Conservation (phyloP, 2,888 invertebrate genomes). For the Ophraella communa region DNA sequence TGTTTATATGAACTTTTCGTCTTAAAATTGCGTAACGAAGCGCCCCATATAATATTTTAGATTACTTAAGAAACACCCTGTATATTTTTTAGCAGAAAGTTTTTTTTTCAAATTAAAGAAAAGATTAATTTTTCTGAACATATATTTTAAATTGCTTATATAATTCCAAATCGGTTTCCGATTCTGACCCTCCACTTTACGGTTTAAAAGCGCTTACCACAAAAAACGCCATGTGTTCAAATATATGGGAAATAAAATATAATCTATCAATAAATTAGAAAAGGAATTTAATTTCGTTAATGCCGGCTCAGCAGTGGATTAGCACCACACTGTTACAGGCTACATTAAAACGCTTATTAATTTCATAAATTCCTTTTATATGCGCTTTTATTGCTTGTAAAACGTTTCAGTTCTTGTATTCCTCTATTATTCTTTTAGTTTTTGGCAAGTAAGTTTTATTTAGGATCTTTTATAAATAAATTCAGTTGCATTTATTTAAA, state of each 20-base stretch:
- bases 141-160: background rate
- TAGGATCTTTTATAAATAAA: background rate
- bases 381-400: constrained; percentile 46
- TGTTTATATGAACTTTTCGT: too few species aligned
- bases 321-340: constrained; percentile 50
- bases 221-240: constrained; percentile 49
- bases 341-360: constrained; percentile 55
- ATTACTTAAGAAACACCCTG: too few species aligned
- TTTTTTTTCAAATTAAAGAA: too few species aligned
- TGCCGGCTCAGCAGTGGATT: constrained; percentile 50
- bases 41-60: too few species aligned
- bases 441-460: constrained; percentile 3
- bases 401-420: constrained; percentile 38
- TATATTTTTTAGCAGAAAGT: too few species aligned
- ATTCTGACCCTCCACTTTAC: background rate
- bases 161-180: background rate
- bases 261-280: constrained; percentile 54
- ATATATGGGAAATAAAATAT: constrained; percentile 49
- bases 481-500: background rate
- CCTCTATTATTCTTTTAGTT: background rate
- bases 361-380: constrained; percentile 55
- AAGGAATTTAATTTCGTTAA: constrained; percentile 53
- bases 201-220: constrained; percentile 6
- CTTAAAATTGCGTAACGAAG: too few species aligned
- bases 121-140: too few species aligned